A percentile compares a stretch with the other conserved stretches of the same genome.
Conservation (phyloP, 2,797 vertebrate species). For the Poecilia wingei region DNA sequence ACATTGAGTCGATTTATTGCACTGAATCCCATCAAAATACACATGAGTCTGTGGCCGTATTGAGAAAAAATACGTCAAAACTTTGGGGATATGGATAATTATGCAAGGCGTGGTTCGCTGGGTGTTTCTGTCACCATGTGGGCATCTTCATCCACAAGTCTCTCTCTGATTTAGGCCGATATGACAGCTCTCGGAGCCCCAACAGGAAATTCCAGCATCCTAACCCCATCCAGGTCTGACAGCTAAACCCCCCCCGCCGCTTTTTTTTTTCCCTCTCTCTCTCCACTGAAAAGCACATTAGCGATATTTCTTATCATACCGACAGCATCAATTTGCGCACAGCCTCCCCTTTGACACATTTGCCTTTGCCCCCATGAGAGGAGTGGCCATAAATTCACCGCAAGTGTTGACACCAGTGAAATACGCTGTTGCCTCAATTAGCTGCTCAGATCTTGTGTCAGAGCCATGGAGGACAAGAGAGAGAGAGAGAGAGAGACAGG, state of each 20-base stretch:
- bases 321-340: conserved; percentile 53
- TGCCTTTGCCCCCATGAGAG: conserved; percentile 25
- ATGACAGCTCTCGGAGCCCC: conserved; percentile 25
- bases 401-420: conserved; percentile 53
- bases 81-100: neutral
- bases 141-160: conserved; percentile 35
- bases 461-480: conserved; percentile 54
- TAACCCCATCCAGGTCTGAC: conserved; percentile 34
- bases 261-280: neutral
- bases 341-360: conserved; percentile 36
- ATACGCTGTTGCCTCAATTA: conserved; percentile 71
- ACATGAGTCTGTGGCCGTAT: neutral
- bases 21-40: neutral
- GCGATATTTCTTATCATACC: conserved; percentile 49
- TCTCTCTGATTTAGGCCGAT: conserved; percentile 35
- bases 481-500: neutral
- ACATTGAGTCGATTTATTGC: neutral
- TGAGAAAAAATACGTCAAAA: neutral
- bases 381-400: conserved; percentile 47
- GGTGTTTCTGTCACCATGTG: conserved; percentile 7
- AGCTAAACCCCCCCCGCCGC: neutral
- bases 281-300: conserved; percentile 40
- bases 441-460: conserved; percentile 66
- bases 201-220: conserved; percentile 60
- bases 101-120: neutral